phyloP scores from a whole-genome alignment of 2,113 vertebrate genomes.

The Pheucticus melanocephalus region DNA sequence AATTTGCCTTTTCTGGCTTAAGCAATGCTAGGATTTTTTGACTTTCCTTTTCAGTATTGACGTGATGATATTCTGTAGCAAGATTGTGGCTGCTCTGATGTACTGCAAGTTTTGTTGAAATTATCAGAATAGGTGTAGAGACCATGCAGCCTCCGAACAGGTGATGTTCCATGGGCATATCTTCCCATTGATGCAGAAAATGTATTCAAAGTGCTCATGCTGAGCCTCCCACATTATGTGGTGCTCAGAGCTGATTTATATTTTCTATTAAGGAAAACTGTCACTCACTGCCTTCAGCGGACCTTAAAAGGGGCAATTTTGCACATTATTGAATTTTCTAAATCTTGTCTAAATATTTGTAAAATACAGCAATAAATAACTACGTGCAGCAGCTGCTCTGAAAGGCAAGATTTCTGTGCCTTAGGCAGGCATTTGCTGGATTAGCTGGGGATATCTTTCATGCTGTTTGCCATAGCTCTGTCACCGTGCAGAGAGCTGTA shows the following conservation, averaged over 20 bases:
- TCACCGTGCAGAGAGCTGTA: neutral
- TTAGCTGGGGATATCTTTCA: neutral
- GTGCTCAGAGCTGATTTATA: slow-evolving; percentile 39
- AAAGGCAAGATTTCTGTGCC: slow-evolving; percentile 25
- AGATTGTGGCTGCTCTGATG: neutral
- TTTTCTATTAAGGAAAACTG: slow-evolving; percentile 50
- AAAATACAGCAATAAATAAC: slow-evolving; percentile 53
- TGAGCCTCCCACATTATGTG: neutral
- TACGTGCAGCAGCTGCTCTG: neutral
- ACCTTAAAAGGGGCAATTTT: slow-evolving; percentile 35
- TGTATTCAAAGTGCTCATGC: slow-evolving; percentile 1
- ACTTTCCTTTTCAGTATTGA: neutral
- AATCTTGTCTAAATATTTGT: slow-evolving; percentile 64
- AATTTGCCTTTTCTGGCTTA: neutral
- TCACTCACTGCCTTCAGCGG: slow-evolving; percentile 34
- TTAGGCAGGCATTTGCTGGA: slow-evolving; percentile 3
- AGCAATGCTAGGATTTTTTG: neutral
- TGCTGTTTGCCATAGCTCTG: slow-evolving; percentile 12
- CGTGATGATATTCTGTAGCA: neutral
- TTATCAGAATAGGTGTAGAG: neutral
- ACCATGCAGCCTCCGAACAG: neutral
- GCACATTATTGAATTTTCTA: slow-evolving; percentile 56
- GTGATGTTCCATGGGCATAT: neutral
- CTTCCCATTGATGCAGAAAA: neutral
- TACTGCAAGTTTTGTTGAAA: neutral